Percentiles rank a stretch among this genome's conserved stretches.
These are phyloP conservation scores for Pyrgilauda ruficollis DNA, from an alignment of 2,113 vertebrate genomes.

Conservation along the genomic window DNA sequence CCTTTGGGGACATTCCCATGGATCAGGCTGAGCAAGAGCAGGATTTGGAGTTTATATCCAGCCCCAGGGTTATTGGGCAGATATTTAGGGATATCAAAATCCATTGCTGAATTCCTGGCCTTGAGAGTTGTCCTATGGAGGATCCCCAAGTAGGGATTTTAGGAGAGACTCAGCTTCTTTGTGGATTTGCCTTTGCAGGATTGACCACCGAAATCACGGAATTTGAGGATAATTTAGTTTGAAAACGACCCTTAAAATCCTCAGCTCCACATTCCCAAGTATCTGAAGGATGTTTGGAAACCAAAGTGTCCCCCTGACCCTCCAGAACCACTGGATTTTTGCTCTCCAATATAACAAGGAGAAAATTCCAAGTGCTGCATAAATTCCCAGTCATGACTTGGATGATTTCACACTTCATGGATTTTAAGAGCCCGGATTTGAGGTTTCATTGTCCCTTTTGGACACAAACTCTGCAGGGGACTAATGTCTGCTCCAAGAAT, in stretches of 20 bases:
- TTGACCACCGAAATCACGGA: not conserved
- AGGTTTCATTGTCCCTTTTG: not conserved
- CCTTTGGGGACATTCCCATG: not conserved
- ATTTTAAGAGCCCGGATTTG: not conserved
- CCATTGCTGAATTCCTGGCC: not conserved
- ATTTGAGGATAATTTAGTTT: not conserved
- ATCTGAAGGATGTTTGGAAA: not conserved
- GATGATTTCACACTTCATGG: not conserved
- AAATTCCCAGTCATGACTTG: not conserved
- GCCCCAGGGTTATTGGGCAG: not conserved
- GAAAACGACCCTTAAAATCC: not conserved
- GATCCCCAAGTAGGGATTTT: not conserved
- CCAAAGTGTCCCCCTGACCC: not conserved
- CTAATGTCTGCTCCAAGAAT: not conserved
- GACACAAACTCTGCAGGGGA: not conserved
- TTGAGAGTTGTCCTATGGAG: accelerated
- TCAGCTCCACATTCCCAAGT: not conserved
- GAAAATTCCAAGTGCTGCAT: not conserved
- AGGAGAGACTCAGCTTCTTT: not conserved
- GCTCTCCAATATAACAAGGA: not conserved
- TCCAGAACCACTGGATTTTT: not conserved
- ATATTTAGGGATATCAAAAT: not conserved
- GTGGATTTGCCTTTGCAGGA: not conserved
- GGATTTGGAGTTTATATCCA: not conserved
- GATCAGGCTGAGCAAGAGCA: not conserved